Evolutionary conservation across 64 coral and sea anemone genomes (phyloP).

Genomic region (Acropora tenuis): DNA sequence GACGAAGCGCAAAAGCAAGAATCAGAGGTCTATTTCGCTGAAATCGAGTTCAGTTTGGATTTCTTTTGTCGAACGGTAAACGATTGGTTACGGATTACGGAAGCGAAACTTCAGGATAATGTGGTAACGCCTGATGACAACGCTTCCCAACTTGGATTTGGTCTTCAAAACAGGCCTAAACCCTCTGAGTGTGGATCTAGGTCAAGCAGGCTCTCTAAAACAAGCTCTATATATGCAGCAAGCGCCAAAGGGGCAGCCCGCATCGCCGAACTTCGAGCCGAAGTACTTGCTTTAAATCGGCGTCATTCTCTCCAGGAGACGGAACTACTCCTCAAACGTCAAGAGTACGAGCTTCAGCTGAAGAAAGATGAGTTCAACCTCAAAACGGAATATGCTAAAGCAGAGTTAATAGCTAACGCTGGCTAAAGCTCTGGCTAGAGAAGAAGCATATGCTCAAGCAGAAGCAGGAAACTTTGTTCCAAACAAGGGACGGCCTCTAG

Average conservation of each 20-base stretch:
- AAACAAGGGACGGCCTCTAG: neutral
- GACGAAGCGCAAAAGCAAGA: neutral
- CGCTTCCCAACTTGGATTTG: neutral
- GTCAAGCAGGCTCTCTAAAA: neutral
- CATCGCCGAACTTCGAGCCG: conserved; percentile 9
- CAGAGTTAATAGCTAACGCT: too few species aligned
- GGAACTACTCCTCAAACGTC: neutral
- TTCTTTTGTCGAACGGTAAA: conserved; percentile 16
- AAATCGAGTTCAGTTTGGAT: too few species aligned
- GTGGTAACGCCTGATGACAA: neutral
- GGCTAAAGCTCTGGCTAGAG: neutral
- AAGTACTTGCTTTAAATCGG: neutral
- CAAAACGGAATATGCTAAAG: neutral
- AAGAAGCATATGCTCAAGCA: neutral
- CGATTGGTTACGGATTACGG: neutral
- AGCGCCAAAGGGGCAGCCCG: neutral
- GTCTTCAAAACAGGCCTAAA: neutral
- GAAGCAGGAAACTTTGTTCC: neutral
- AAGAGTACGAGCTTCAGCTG: neutral
- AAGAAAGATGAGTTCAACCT: neutral
- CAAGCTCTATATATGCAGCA: neutral
- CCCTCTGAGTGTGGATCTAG: neutral
- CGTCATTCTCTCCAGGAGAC: neutral
- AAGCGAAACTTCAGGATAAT: neutral
- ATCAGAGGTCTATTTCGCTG: neutral